phyloP scores from a whole-genome alignment of 2,113 vertebrate species.

The Proterorhinus semilunaris region DNA sequence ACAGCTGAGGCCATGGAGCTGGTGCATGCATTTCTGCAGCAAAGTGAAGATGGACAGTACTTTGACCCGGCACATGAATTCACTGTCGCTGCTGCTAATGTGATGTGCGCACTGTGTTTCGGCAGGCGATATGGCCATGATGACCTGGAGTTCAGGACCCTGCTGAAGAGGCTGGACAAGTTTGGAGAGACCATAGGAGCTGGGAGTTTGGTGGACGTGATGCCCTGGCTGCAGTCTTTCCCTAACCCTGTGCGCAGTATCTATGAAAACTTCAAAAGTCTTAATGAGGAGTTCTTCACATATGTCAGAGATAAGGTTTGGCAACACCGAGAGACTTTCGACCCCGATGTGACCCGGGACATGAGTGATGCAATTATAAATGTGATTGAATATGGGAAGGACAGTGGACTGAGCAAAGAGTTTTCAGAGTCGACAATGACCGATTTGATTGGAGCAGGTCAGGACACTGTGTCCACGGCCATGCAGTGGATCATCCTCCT shows the following conservation, averaged over 20 bases:
- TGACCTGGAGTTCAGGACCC: slow-evolving; percentile 79
- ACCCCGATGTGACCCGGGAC: slow-evolving; percentile 70
- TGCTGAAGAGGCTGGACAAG: slow-evolving; percentile 74
- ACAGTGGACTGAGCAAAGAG: slow-evolving; percentile 68
- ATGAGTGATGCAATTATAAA: slow-evolving; percentile 82
- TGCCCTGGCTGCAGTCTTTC: slow-evolving; percentile 87
- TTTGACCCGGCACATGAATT: slow-evolving; percentile 77
- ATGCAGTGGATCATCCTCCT: slow-evolving; percentile 84
- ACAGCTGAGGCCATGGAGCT: slow-evolving; percentile 78
- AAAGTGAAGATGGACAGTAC: slow-evolving; percentile 61
- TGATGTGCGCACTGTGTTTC: slow-evolving; percentile 86
- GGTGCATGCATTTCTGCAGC: slow-evolving; percentile 69
- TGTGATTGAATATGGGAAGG: slow-evolving; percentile 67
- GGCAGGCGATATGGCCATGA: slow-evolving; percentile 81
- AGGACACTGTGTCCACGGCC: slow-evolving; percentile 80
- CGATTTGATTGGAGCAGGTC: slow-evolving; percentile 84
- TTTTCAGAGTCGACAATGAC: slow-evolving; percentile 79
- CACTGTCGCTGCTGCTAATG: slow-evolving; percentile 81
- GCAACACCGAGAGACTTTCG: slow-evolving; percentile 78
- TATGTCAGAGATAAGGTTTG: slow-evolving; percentile 79
- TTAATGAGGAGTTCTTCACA: slow-evolving; percentile 80
- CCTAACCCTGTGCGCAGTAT: slow-evolving; percentile 84
- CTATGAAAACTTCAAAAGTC: slow-evolving; percentile 81
- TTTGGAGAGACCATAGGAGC: slow-evolving; percentile 86
- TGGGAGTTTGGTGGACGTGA: slow-evolving; percentile 84